Percentiles rank a stretch among this genome's conserved stretches.
Conservation (phyloP, 2,888 invertebrate species). For the Ecliptopera silaceata region DNA sequence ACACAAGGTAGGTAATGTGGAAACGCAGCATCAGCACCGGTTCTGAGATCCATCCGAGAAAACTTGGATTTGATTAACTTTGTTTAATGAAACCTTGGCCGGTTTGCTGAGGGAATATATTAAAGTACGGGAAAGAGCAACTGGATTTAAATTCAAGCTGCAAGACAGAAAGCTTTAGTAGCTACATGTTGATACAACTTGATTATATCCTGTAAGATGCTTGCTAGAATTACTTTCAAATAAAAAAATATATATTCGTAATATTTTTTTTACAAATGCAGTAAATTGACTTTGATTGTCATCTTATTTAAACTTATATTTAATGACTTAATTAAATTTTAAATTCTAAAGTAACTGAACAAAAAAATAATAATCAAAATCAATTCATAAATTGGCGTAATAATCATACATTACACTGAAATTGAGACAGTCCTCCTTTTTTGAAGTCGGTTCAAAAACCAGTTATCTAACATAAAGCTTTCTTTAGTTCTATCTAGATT, state of each 20-base stretch:
- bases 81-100: constrained; percentile 21
- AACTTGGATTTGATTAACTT: constrained; percentile 25
- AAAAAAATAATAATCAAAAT: no score
- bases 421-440: no score
- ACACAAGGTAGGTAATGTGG: constrained; percentile 16
- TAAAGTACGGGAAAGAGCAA: constrained; percentile 38
- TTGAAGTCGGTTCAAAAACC: no score
- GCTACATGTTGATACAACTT: background rate
- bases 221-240: no score
- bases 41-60: constrained; percentile 17
- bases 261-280: no score
- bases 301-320: no score
- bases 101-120: constrained; percentile 32
- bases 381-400: no score
- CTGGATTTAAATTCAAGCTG: constrained; percentile 23
- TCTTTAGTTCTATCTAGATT: background rate
- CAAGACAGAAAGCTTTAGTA: background rate
- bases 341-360: no score
- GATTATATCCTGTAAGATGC: background rate
- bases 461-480: background rate
- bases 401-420: no score
- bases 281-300: no score
- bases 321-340: no score
- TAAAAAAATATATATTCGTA: no score
- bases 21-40: constrained; percentile 11